phyloP scores from a whole-genome alignment of 2,797 vertebrate species.

The Nothura maculosa region DNA sequence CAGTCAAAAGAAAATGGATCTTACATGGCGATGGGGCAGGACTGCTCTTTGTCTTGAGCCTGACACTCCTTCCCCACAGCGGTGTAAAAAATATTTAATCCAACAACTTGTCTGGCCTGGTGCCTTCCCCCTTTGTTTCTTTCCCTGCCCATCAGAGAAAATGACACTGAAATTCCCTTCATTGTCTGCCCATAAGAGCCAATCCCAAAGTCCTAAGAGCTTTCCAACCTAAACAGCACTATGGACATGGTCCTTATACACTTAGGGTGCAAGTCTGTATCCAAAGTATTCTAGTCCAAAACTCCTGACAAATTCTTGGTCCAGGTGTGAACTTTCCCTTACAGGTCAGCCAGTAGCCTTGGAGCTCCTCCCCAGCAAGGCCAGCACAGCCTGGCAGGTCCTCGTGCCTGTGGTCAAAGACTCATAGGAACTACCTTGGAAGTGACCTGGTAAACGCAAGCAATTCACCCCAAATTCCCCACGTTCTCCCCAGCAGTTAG shows the following conservation, averaged over 20 bases:
- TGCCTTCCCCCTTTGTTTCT: neutral
- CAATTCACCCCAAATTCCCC: accelerated
- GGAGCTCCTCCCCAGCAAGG: neutral
- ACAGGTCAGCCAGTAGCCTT: neutral
- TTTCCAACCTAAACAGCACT: neutral
- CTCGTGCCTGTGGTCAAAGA: neutral
- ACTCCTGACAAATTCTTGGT: neutral
- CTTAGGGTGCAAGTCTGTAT: neutral
- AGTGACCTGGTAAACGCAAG: neutral
- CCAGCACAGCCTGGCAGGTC: neutral
- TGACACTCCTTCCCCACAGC: neutral
- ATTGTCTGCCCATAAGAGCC: neutral
- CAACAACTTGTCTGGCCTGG: neutral
- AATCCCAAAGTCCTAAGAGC: no score
- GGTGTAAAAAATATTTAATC: neutral
- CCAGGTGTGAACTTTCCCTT: neutral
- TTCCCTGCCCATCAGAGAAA: neutral
- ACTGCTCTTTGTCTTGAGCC: neutral
- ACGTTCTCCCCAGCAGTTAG: neutral
- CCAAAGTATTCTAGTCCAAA: neutral
- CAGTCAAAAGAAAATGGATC: neutral
- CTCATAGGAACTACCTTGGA: neutral
- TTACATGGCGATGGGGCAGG: neutral
- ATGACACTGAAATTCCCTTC: neutral
- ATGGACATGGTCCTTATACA: neutral